These are phyloP conservation scores for Agrochola macilenta DNA, from an alignment of 2,888 invertebrate species.

Conservation along the genomic window DNA sequence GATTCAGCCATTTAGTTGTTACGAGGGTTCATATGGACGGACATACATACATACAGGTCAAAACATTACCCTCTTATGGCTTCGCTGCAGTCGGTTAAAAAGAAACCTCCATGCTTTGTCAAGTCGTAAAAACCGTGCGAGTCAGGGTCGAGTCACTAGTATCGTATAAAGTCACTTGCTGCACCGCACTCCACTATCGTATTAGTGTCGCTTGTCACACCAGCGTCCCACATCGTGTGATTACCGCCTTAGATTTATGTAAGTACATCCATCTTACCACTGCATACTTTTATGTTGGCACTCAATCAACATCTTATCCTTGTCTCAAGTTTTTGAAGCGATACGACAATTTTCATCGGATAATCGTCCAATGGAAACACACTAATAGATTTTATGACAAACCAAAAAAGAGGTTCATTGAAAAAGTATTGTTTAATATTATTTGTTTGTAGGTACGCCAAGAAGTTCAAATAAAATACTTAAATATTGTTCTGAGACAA, in stretches of 20 bases:
- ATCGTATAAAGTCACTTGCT: slow-evolving; percentile 28
- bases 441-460: too few species aligned
- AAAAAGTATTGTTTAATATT: too few species aligned
- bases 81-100: too few species aligned
- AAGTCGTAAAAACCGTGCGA: neutral
- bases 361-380: neutral
- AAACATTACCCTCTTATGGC: too few species aligned
- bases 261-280: slow-evolving; percentile 8
- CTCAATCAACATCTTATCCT: neutral
- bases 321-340: neutral
- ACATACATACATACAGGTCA: too few species aligned
- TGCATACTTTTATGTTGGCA: slow-evolving; percentile 9
- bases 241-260: slow-evolving; percentile 45
- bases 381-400: neutral
- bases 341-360: neutral
- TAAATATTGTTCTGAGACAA: neutral
- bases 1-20: too few species aligned
- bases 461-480: too few species aligned
- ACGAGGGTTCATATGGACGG: too few species aligned
- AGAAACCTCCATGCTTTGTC: neutral
- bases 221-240: slow-evolving; percentile 31
- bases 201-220: slow-evolving; percentile 50
- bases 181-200: slow-evolving; percentile 32
- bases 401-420: too few species aligned
- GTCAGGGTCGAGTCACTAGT: neutral